Evolutionary conservation across 2,888 invertebrate species (phyloP), one percentile per base, ranked within the genome.

Genomic region (Plagodis pulveraria): DNA sequence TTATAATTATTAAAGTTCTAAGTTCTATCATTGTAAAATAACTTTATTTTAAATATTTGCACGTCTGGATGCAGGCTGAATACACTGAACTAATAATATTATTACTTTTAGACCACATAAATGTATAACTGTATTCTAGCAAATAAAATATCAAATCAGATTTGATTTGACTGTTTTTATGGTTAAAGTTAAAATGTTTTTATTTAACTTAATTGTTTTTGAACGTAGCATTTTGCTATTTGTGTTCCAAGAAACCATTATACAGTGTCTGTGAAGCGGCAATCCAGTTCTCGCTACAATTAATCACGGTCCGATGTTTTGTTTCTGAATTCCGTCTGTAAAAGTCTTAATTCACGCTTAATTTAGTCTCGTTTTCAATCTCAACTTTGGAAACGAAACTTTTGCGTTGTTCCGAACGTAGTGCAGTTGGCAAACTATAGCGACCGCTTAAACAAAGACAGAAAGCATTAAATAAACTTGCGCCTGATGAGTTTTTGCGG

Each of bases 311-410:
- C 67, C 60, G 65, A 69, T 69, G 71, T 75, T 78, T 78, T 77
- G 77, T 78, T 78, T 71, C 72, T 63, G 72, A 76, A 78, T 75
- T 76, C 74, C 72, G 68, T 59, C 65, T 70, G 65, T 61, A 68
- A 71, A 73, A 77, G 71, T 82, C 78, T 84, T 82, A 80, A 84
- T 83, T 79, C 80, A 78, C 77, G 72, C 74, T 78, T 77, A 78
- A 78, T 79, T 80, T 74, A 75, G 73, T 80, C 77, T 86, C 80
- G 77, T 84, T 87, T 80, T 82, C 81, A 86, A 86, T 85, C 80
- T 80, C 77, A 77, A 78, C 77, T 80, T 76, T 72, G 65, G 65
- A 41, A 63, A 38, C 56, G 69, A 77, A 85, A 84, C 74, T 85
- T 83, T 70, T 58, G 73, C 75, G 76, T 81, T 81, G 80, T 78